Base-by-base conservation (phyloP, 1,140 invertebrate species). In the Bombus balteatus region DNA sequence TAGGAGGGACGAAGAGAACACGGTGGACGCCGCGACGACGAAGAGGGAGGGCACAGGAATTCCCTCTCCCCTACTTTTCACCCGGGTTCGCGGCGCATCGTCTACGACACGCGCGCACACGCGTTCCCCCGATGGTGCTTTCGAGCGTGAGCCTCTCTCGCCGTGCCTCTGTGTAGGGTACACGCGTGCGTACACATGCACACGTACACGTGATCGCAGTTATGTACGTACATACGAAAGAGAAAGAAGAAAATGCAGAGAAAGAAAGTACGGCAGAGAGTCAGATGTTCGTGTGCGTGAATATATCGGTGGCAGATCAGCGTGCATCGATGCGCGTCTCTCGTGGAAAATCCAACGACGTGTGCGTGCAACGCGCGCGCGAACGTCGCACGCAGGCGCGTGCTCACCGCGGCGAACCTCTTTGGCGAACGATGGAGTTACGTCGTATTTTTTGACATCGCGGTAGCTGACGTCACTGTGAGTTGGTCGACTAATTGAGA, bases 11-110 rank as follows among this genome's bases (percentile, higher is more conserved):
- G 15, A 41, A 82, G 78, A 66, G 43, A 37, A n/a, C 73, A 79
- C 72, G 57, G 37, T 4, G 71, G 22, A 71, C 66, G 81, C 28
- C 34, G 57, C 39, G 71, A 72, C 37, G 70, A 13, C 39, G 75
- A 78, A 59, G 73, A 13, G 65, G 72, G 62, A 72, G 81, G 86
- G 75, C 87, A 88, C 89, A 92, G 92, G 92, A 93, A 93, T 93
- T 92, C 90, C 91, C 90, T 91, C 86, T 89, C 90, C 91, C 90
- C 91, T 88, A 88, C 90, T 92, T 88, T 82, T 83, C 81, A 89
- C 83, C 90, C 88, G 88, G 94, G 93, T 94, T 90, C 92, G 92
- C 39, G 95, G 94, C 77, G 92, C 91, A 76, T 90, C 91, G 82
- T 94, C 92, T 78, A 87, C 86, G 84, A 93, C 92, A 81, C 87